Base-by-base conservation (phyloP, 1,140 invertebrate species). In the Harpegnathos saltator region DNA sequence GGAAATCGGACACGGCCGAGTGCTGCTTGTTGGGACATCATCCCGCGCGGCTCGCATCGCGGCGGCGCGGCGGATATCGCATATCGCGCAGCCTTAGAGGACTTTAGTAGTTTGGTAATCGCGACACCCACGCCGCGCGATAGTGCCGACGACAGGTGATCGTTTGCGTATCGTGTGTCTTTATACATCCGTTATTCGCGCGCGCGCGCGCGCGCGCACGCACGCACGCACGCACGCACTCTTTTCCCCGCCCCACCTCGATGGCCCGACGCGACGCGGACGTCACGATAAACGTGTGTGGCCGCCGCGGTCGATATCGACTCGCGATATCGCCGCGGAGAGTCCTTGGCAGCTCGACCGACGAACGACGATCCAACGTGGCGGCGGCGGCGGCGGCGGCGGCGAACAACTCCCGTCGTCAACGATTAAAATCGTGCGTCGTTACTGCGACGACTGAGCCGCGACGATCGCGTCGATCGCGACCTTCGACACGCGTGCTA, bases 131-230 rank as follows among this genome's bases (percentile, higher is more conserved):
- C 74, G 59, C 71, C 66, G 50, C 56, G 75, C 69, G 81, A 84
- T 69, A 82, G 59, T 69, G 66, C 74, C 65, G 65, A 68, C 80
- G 73, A 87, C 91, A 91, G 90, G 90, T 91, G 87, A 88, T 88
- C 90, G 84, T 74, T n/a, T n/a, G 82, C 88, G 83, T 92, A 91
- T 92, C 91, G 77, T 38, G 72, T 92, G 80, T 91, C 89, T 85
- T 82, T 90, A 90, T 82, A 90, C 89, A 91, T 90, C 90, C 87
- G 91, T 89, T 91, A 86, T 91, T 90, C 89, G 81, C 80, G 59
- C n/a, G n/a, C n/a, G n/a, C n/a, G n/a, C n/a, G n/a, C n/a, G n/a
- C n/a, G n/a, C n/a, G n/a, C n/a, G n/a, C n/a, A n/a, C n/a, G n/a
- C n/a, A n/a, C n/a, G n/a, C n/a, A n/a, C n/a, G n/a, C n/a, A n/a